phyloP scores from a whole-genome alignment of 2,888 invertebrate species.

The Furcula furcula region DNA sequence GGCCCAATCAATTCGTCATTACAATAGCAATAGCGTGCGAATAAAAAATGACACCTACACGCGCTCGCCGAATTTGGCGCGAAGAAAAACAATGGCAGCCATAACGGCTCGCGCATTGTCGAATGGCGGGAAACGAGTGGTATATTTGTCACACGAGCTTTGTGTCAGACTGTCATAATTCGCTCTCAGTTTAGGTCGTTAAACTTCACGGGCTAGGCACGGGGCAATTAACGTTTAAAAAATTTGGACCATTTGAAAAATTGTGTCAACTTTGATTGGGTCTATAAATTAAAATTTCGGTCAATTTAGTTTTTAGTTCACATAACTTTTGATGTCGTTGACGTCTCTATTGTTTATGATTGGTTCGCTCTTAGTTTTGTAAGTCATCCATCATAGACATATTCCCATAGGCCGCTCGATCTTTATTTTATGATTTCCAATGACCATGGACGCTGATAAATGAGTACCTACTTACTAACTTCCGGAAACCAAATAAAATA shows the following conservation, averaged over 20 bases:
- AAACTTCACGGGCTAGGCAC: constrained; percentile 35
- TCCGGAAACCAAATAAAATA: too few relatives aligned
- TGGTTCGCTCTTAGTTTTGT: too few relatives aligned
- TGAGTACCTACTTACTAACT: too few relatives aligned
- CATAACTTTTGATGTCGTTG: too few relatives aligned
- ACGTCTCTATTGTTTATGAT: too few relatives aligned
- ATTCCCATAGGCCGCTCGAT: too few relatives aligned
- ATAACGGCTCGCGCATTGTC: constrained; percentile 52
- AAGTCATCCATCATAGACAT: too few relatives aligned
- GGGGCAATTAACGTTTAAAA: constrained; percentile 23
- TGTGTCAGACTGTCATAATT: constrained; percentile 41
- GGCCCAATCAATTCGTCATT: constrained; percentile 76
- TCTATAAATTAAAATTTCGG: constrained; percentile 7
- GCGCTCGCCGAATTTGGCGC: constrained; percentile 52
- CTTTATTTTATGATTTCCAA: too few relatives aligned
- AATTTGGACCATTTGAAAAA: constrained; percentile 23
- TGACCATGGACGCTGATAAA: too few relatives aligned
- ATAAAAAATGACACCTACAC: constrained; percentile 69
- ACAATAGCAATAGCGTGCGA: constrained; percentile 60
- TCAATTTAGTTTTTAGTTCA: neutral
- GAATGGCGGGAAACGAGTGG: constrained; percentile 19
- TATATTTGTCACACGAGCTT: constrained; percentile 44
- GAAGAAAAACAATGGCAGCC: constrained; percentile 66
- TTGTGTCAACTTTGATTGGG: constrained; percentile 24
- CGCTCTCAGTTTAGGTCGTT: constrained; percentile 41